Evolutionary conservation across 2,113 vertebrate species (phyloP).

Genomic region (Oostethus manadensis): DNA sequence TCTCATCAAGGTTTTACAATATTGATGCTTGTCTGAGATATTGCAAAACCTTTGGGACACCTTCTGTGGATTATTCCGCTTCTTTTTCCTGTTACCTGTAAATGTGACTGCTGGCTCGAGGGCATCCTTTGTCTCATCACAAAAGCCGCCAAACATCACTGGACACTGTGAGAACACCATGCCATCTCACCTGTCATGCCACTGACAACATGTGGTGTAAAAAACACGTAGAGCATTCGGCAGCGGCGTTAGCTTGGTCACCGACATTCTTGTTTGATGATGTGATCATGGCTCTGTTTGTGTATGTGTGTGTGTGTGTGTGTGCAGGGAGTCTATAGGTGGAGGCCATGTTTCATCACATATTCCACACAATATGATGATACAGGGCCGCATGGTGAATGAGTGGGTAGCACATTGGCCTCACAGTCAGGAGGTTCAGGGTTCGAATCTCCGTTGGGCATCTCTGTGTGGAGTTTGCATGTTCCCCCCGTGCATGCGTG

Average conservation of each 20-base stretch:
- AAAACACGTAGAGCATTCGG: slow-evolving; percentile 46
- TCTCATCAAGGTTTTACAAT: neutral
- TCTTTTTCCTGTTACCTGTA: slow-evolving; percentile 53
- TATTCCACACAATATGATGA: slow-evolving; percentile 68
- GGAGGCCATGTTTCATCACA: slow-evolving; percentile 64
- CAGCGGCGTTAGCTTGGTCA: slow-evolving; percentile 49
- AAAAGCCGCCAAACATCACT: slow-evolving; percentile 58
- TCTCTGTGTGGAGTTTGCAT: too few relatives aligned
- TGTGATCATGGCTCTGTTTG: slow-evolving; percentile 3
- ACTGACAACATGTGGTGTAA: slow-evolving; percentile 50
- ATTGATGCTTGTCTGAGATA: slow-evolving; percentile 35
- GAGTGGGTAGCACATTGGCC: too few relatives aligned
- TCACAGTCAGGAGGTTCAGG: too few relatives aligned
- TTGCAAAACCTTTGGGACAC: slow-evolving; percentile 42
- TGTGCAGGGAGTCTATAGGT: slow-evolving; percentile 39
- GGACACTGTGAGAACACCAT: slow-evolving; percentile 55
- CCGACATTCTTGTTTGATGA: slow-evolving; percentile 23
- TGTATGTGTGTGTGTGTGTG: slow-evolving; percentile 15
- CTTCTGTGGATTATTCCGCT: slow-evolving; percentile 42
- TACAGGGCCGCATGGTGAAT: too few relatives aligned
- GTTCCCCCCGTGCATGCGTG: too few relatives aligned
- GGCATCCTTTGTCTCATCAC: slow-evolving; percentile 65
- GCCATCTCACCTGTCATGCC: slow-evolving; percentile 61
- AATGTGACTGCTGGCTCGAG: slow-evolving; percentile 58
- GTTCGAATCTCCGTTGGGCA: too few relatives aligned